A percentile compares a stretch with the other conserved stretches of the same genome.
Evolutionary conservation across 2,888 invertebrate species (phyloP).

Genomic region (Aproaerema taeniolella): DNA sequence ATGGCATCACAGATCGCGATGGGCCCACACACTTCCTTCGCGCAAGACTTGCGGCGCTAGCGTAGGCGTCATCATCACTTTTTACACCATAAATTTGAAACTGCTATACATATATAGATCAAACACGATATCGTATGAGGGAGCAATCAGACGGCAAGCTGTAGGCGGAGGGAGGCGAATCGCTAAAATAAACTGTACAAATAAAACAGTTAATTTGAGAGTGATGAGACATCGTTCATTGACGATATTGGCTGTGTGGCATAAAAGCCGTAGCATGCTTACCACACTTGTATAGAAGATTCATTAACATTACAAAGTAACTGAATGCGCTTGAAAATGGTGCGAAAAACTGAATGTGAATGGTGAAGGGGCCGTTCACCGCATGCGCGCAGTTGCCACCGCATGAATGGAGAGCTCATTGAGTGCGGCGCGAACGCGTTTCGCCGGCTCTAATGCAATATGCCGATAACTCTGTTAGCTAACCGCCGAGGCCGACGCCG

Average conservation of each 20-base stretch:
- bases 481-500: conserved; percentile 27
- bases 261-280: neutral
- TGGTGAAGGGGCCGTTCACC: conserved; percentile 14
- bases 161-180: conserved; percentile 12
- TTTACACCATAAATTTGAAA: conserved; percentile 53
- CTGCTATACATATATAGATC: conserved; percentile 63
- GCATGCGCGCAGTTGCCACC: conserved; percentile 4
- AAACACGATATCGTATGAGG: conserved; percentile 47
- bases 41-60: conserved; percentile 12
- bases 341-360: conserved; percentile 16
- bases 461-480: conserved; percentile 42
- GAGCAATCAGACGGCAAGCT: conserved; percentile 27
- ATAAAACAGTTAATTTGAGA: conserved; percentile 1
- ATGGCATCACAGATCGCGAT: neutral
- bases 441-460: conserved; percentile 47
- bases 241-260: neutral
- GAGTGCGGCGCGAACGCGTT: conserved; percentile 22
- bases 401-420: conserved; percentile 16
- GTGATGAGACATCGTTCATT: neutral
- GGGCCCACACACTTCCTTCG: conserved; percentile 2
- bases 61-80: conserved; percentile 57
- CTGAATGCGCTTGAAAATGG: conserved; percentile 4
- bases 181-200: conserved; percentile 9
- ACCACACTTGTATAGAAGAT: neutral
- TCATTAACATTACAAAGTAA: conserved; percentile 10